phyloP scores from a whole-genome alignment of 1,140 invertebrate genomes.

The Polypedilum vanderplanki region DNA sequence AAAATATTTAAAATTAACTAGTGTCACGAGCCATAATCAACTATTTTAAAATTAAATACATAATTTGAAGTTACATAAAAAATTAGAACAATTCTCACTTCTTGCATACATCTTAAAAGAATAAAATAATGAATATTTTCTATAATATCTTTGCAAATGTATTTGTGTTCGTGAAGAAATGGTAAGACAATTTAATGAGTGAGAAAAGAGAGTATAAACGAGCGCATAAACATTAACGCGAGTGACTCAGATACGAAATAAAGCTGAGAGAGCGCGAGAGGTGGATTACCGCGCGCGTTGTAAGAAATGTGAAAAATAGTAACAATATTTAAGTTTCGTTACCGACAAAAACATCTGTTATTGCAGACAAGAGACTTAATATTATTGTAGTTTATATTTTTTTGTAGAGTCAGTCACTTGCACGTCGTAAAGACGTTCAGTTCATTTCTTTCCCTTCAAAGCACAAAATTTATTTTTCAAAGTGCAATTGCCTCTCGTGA shows the following conservation, averaged over 20 bases:
- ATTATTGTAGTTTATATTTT: background rate
- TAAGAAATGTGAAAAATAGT: conserved; percentile 19
- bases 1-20: background rate
- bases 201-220: background rate
- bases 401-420: background rate
- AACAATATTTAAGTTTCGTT: background rate
- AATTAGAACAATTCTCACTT: background rate
- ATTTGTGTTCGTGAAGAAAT: background rate
- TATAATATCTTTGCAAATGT: too few species aligned
- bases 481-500: background rate
- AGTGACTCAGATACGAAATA: background rate
- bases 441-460: background rate
- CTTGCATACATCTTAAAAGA: background rate
- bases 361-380: background rate
- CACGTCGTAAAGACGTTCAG: conserved; percentile 7
- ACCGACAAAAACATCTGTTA: background rate
- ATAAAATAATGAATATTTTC: too few species aligned
- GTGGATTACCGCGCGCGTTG: background rate
- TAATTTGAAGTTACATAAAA: too few species aligned
- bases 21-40: too few species aligned
- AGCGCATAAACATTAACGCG: background rate
- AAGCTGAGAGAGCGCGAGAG: background rate
- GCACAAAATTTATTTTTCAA: background rate
- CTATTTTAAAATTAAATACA: too few species aligned
- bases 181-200: background rate